Percentiles rank a stretch among this genome's conserved stretches.
Conservation (phyloP, 2,113 vertebrate genomes). For the Erythrolamprus reginae region DNA sequence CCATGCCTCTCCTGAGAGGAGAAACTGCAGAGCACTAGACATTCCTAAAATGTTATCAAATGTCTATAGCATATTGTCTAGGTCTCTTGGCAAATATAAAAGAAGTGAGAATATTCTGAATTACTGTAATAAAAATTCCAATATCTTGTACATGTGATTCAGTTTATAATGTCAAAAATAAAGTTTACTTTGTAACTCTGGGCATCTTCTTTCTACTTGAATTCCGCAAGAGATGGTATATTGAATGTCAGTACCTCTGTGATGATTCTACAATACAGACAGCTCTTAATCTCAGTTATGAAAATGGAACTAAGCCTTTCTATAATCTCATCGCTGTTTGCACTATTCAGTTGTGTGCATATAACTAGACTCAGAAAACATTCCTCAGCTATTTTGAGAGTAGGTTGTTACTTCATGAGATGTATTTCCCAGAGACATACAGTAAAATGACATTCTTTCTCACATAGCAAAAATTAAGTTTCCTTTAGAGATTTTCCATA, state of each 20-base stretch:
- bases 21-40: neutral
- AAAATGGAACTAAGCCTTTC: neutral
- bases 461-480: neutral
- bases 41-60: neutral
- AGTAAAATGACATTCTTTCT: neutral
- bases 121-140: conserved; percentile 38
- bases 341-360: neutral
- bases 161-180: conserved; percentile 46
- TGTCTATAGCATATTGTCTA: conserved; percentile 13
- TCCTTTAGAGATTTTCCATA: neutral
- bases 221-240: conserved; percentile 13
- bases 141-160: conserved; percentile 45
- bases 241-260: conserved; percentile 3
- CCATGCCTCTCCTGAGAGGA: conserved; percentile 10
- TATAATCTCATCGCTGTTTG: neutral
- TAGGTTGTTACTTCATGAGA: neutral
- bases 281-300: neutral
- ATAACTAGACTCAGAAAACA: neutral
- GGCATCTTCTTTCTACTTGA: conserved; percentile 20
- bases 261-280: neutral
- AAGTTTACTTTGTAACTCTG: conserved; percentile 48
- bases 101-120: conserved; percentile 22
- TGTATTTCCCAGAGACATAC: neutral
- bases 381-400: neutral
- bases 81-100: conserved; percentile 24